Evolutionary conservation across 2,888 invertebrate species (phyloP).

Genomic region (Furcula furcula): DNA sequence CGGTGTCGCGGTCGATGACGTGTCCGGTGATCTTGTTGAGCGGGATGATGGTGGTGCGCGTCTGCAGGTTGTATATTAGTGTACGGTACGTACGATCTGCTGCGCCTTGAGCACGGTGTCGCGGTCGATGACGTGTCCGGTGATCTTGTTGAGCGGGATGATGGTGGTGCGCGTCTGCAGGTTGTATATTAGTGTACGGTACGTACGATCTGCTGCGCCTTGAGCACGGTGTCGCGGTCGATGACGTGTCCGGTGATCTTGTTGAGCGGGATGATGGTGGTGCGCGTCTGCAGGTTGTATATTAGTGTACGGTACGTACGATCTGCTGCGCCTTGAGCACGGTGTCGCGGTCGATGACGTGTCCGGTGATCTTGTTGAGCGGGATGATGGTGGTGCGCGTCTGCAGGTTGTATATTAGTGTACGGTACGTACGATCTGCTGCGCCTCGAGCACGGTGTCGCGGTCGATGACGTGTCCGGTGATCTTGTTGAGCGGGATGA

Average conservation of each 20-base stretch:
- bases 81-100: no score
- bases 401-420: no score
- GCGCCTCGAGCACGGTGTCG: not conserved
- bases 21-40: no score
- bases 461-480: not conserved
- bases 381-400: not conserved
- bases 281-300: not conserved
- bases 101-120: no score
- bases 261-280: not conserved
- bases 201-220: not conserved
- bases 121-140: no score
- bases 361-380: not conserved
- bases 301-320: no score
- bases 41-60: no score
- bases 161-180: no score
- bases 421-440: not conserved
- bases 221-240: not conserved
- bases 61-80: no score
- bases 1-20: no score
- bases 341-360: not conserved
- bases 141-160: no score
- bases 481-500: not conserved
- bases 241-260: not conserved
- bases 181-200: no score
- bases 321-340: not conserved